Conservation (phyloP, 2,113 vertebrate genomes). For the Silurus meridionalis region DNA sequence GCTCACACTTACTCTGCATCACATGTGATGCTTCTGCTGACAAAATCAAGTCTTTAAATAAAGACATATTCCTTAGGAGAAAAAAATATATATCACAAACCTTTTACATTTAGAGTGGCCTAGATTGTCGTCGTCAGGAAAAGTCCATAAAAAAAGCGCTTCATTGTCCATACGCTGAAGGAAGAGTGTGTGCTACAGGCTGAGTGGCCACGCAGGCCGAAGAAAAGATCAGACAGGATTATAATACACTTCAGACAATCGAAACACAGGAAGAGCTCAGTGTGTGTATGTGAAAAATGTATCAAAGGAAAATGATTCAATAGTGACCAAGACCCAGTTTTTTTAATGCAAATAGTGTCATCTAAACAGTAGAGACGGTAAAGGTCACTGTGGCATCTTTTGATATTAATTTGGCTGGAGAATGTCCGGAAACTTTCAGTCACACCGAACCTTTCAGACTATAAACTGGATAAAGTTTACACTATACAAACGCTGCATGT, state of each 20-base stretch:
- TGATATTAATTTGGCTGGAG: neutral
- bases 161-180: constrained; percentile 3
- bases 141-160: constrained; percentile 37
- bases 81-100: constrained; percentile 64
- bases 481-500: neutral
- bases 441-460: neutral
- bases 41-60: constrained; percentile 60
- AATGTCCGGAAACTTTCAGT: neutral
- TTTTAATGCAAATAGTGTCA: constrained; percentile 6
- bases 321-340: neutral
- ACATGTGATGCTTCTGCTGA: constrained; percentile 54
- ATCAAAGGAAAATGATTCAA: constrained; percentile 6
- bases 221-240: constrained; percentile 22
- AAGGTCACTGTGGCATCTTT: neutral
- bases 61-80: constrained; percentile 54
- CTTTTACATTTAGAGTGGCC: constrained; percentile 52
- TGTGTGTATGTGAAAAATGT: constrained; percentile 19
- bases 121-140: constrained; percentile 65
- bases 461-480: constrained; percentile 13
- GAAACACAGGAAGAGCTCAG: constrained; percentile 55
- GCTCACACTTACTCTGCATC: constrained; percentile 57
- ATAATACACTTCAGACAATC: constrained; percentile 46
- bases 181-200: constrained; percentile 17
- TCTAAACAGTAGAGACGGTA: neutral
- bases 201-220: neutral